Evolutionary conservation across 2,113 vertebrate species (phyloP), one percentile per base, ranked within the genome.

Genomic region (Castor canadensis): DNA sequence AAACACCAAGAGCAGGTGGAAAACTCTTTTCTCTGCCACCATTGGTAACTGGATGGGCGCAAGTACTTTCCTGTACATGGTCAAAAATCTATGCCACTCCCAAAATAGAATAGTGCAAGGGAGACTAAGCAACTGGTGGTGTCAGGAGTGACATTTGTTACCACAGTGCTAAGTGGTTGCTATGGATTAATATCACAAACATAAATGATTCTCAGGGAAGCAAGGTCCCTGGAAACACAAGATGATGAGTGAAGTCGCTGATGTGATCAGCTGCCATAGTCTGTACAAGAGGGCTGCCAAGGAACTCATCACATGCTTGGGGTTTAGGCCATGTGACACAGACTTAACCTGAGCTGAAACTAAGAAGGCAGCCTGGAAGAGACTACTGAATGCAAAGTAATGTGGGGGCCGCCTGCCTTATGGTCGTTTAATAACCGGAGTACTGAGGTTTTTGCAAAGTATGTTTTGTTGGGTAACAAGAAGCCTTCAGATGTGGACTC

Each of bases 201-300:
- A 86, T 30, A 95, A 93, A 82, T 93, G 84, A 93, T 95, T 67
- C 94, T 71, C 92, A 79, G 92, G 71, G 90, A 83, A 90, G 87
- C 84, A 30, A 92, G 66, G 11, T 75, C 72, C 91, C 86, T 43
- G 43, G 92, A 40, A 89, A 94, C 90, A 76, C 0, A 28, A 90
- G 94, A 89, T 45, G 94, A 92, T 94, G 81, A 62, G 84, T 26
- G 16, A 96, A 52, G 83, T 47, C 0, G 16, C 80, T 90, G 62
- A 69, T 69, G 93, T 69, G 56, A 94, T 89, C 95, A 85, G 92
- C 92, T 95, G 95, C 30, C 67, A 75, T 89, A 87, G 40, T 94
- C 81, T 96, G 96, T 94, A 38, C 47, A 60, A 60, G 93, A 95
- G 93, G 93, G 58, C n/a, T 76, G 87, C 97, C 96, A 90, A 90